Percentiles rank a stretch among this genome's conserved stretches.
Conservation (phyloP, 2,888 invertebrate species). For the Reticulitermes lucifugus region DNA sequence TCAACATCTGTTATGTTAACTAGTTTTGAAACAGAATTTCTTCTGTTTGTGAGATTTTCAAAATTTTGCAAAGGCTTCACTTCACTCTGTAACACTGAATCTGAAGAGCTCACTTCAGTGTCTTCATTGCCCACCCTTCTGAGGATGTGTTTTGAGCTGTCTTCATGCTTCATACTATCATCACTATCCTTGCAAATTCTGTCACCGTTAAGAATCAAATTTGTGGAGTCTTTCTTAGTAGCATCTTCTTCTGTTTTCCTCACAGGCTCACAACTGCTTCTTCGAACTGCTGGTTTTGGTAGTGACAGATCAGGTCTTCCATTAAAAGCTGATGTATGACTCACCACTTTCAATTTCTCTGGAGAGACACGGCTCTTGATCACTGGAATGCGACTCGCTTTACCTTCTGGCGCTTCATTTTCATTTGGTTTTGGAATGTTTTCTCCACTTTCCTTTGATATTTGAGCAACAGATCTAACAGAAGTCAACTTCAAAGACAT, state of each 20-base stretch:
- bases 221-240: slow-evolving; percentile 7
- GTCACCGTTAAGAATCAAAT: not conserved
- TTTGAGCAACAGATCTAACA: not conserved
- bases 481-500: slow-evolving; percentile 43
- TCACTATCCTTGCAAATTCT: no score
- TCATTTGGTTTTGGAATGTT: slow-evolving; percentile 6
- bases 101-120: no score
- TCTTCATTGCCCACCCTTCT: no score
- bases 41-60: no score
- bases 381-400: slow-evolving; percentile 49
- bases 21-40: no score
- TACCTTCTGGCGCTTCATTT: not conserved
- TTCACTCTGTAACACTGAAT: no score
- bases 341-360: slow-evolving; percentile 43
- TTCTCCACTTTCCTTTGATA: slow-evolving; percentile 34
- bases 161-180: no score
- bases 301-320: slow-evolving; percentile 41
- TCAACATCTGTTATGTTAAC: no score
- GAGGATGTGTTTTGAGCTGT: no score
- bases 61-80: no score
- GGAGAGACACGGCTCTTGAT: slow-evolving; percentile 40
- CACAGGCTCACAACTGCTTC: slow-evolving; percentile 12
- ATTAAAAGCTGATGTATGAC: slow-evolving; percentile 41
- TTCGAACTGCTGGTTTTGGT: slow-evolving; percentile 43
- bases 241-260: slow-evolving; percentile 9